These are phyloP conservation scores for Pelodytes ibericus DNA, from an alignment of 2,797 vertebrate species.

Conservation along the genomic window DNA sequence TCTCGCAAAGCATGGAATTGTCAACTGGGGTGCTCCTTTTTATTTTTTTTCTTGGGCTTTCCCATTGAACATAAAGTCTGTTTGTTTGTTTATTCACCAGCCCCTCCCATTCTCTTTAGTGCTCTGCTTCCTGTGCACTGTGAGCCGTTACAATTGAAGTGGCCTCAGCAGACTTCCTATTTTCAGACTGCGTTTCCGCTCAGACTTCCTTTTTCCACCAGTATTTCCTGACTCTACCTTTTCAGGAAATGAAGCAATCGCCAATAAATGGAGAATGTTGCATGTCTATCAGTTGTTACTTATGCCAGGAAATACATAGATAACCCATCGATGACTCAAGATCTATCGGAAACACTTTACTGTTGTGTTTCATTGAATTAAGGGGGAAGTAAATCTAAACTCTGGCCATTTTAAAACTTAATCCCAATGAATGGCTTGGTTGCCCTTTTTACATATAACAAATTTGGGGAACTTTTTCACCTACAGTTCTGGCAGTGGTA, in stretches of 20 bases:
- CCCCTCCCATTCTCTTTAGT: neutral
- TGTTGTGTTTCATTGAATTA: neutral
- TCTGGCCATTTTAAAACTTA: neutral
- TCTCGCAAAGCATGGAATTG: too few relatives aligned
- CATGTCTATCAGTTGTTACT: neutral
- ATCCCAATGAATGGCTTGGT: neutral
- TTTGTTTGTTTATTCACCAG: neutral
- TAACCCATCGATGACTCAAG: neutral
- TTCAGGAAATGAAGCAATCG: neutral
- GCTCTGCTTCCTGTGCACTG: slow-evolving; percentile 10
- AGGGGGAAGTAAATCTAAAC: neutral
- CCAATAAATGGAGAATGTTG: neutral
- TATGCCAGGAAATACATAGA: neutral
- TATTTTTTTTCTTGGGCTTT: too few relatives aligned
- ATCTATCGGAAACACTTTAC: neutral
- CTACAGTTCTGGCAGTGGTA: neutral
- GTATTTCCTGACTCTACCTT: slow-evolving; percentile 2
- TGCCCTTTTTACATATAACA: neutral
- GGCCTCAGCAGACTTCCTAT: slow-evolving; percentile 26
- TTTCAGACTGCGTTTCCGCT: slow-evolving; percentile 35
- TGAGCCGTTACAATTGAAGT: neutral
- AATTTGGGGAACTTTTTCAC: neutral
- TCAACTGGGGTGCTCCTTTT: too few relatives aligned
- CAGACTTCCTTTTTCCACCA: slow-evolving; percentile 14
- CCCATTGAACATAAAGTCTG: too few relatives aligned